Percentiles rank a stretch among this genome's conserved stretches.
Evolutionary conservation across 1,140 invertebrate genomes (phyloP).

Genomic region (Drosophila guanche): DNA sequence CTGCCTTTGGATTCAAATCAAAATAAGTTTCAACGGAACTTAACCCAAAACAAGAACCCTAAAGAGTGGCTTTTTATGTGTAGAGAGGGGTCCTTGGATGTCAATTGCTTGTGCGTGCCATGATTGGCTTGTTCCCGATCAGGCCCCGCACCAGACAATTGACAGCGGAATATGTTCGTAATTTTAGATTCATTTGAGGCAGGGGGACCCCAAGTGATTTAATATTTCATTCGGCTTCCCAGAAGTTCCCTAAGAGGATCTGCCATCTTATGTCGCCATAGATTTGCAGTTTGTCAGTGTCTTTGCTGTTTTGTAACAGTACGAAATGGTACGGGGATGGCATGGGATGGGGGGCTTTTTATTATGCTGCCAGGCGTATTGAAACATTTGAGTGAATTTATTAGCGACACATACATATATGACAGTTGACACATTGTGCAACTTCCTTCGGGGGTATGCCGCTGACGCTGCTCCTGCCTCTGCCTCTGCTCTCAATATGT

Average conservation of each 20-base stretch:
- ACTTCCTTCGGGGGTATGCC: conserved; percentile 43
- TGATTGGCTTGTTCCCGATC: conserved; percentile 27
- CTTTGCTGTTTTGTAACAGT: conserved; percentile 3
- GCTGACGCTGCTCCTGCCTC: neutral
- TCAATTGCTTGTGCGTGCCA: conserved; percentile 41
- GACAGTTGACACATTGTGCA: conserved; percentile 80
- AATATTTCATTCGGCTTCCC: conserved; percentile 43
- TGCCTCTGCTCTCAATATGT: conserved; percentile 8
- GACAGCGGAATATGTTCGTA: conserved; percentile 53
- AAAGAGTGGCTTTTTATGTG: conserved; percentile 7
- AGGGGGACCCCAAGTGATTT: conserved; percentile 27
- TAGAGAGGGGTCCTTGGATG: neutral
- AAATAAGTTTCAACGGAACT: conserved; percentile 1
- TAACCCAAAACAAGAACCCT: neutral
- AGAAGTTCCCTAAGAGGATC: conserved; percentile 11
- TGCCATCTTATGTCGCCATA: conserved; percentile 45
- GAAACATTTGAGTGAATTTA: conserved; percentile 81
- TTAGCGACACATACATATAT: conserved; percentile 79
- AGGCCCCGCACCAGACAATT: conserved; percentile 24
- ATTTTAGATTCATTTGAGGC: conserved; percentile 51
- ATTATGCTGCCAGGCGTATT: conserved; percentile 74
- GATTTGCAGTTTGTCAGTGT: conserved; percentile 49
- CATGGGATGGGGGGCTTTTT: conserved; percentile 41
- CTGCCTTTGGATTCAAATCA: neutral
- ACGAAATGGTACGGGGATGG: neutral